Percentiles rank a stretch among this genome's conserved stretches.
phyloP scores from a whole-genome alignment of 2,797 vertebrate genomes.

The Peromyscus aztecus region DNA sequence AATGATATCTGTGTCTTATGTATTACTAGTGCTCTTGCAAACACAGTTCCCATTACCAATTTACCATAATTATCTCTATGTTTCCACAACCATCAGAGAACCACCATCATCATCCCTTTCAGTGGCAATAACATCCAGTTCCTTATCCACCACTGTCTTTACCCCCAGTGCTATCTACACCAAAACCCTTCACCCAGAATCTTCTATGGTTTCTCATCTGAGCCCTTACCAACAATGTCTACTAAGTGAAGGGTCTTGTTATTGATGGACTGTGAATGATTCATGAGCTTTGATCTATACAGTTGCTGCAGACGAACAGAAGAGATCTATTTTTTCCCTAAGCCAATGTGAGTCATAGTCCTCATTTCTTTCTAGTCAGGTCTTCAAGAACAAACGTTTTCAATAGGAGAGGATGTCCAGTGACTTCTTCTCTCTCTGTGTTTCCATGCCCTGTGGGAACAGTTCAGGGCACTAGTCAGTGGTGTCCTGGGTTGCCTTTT shows the following conservation, averaged over 20 bases:
- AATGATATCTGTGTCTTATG: too few relatives aligned
- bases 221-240: neutral
- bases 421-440: neutral
- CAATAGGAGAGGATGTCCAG: neutral
- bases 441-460: neutral
- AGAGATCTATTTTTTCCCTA: neutral
- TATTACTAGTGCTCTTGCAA: neutral
- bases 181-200: neutral
- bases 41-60: neutral
- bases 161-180: rapidly evolving
- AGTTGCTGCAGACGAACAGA: neutral
- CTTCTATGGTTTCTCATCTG: neutral
- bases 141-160: neutral
- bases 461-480: neutral
- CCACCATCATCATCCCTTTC: neutral
- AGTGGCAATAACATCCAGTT: neutral
- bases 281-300: neutral
- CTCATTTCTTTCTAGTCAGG: neutral
- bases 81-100: neutral
- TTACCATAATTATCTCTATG: too few relatives aligned
- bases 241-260: neutral
- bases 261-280: neutral
- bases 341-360: neutral
- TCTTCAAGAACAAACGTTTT: constrained; percentile 50
- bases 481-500: neutral